Conservation (phyloP, 2,888 invertebrate species). For the Cryptus armator region DNA sequence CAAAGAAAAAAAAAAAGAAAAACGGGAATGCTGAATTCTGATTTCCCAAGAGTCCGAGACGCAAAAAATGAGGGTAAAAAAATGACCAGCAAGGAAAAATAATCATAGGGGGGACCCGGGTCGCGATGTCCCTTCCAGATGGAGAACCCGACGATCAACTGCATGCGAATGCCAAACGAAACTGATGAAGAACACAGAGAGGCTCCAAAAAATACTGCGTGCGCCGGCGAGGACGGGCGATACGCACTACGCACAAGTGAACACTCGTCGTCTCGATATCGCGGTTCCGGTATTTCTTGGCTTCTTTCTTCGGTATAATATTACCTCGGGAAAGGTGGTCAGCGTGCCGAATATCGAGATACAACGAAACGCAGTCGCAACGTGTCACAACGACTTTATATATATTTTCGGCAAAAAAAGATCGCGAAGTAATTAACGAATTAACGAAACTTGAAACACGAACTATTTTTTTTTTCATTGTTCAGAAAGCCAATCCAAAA, state of each 20-base stretch:
- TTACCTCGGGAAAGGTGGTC: conserved; percentile 79
- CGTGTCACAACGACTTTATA: neutral
- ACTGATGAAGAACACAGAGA: neutral
- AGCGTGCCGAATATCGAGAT: conserved; percentile 70
- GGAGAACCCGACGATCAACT: conserved; percentile 2
- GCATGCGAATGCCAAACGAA: conserved; percentile 32
- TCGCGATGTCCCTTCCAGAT: neutral
- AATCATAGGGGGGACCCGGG: neutral
- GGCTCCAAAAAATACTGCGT: conserved; percentile 16
- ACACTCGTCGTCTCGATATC: conserved; percentile 69
- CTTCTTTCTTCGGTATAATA: conserved; percentile 76
- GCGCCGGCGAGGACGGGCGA: too few species aligned
- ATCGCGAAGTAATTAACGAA: neutral
- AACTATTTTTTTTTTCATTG: neutral
- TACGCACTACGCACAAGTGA: conserved; percentile 44
- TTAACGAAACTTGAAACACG: neutral
- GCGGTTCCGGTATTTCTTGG: conserved; percentile 78
- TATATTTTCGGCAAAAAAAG: neutral
- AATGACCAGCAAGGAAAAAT: conserved; percentile 21
- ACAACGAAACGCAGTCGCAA: conserved; percentile 10
- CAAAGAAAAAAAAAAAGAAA: neutral
- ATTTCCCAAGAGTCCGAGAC: conserved; percentile 42
- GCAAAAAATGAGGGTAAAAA: neutral
- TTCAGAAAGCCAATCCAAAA: conserved; percentile 18
- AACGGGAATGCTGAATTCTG: conserved; percentile 11